phyloP scores from a whole-genome alignment of 2,888 invertebrate species.

The Cerastis leucographa region DNA sequence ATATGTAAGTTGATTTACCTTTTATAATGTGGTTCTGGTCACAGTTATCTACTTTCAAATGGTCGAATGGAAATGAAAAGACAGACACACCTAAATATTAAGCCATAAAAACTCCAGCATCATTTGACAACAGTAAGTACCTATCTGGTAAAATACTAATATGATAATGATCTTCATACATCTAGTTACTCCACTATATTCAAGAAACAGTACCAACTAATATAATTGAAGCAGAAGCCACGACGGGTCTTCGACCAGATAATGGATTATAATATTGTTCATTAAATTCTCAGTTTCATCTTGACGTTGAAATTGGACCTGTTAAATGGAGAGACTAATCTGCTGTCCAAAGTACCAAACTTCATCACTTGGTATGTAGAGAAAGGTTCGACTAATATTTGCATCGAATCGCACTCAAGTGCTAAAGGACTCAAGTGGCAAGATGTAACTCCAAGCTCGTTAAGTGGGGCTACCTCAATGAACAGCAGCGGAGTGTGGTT shows the following conservation, averaged over 20 bases:
- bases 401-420: too few relatives aligned
- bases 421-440: too few relatives aligned
- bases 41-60: background rate
- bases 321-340: background rate
- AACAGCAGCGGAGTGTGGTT: too few relatives aligned
- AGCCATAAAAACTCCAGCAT: background rate
- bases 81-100: background rate
- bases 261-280: constrained; percentile 28
- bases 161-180: background rate
- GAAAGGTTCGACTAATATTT: background rate
- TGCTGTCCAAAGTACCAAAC: background rate
- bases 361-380: background rate
- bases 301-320: constrained; percentile 34
- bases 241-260: constrained; percentile 11
- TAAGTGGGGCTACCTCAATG: too few relatives aligned
- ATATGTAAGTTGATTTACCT: background rate
- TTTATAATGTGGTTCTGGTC: background rate
- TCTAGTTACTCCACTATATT: constrained; percentile 3
- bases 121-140: background rate
- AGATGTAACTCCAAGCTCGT: too few relatives aligned
- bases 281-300: constrained; percentile 35
- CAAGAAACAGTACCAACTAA: background rate
- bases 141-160: background rate
- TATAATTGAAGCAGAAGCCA: constrained; percentile 6
- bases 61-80: background rate